A percentile compares a stretch with the other conserved stretches of the same genome.
Conservation (phyloP, 2,113 vertebrate species). For the Carassius carassius region DNA sequence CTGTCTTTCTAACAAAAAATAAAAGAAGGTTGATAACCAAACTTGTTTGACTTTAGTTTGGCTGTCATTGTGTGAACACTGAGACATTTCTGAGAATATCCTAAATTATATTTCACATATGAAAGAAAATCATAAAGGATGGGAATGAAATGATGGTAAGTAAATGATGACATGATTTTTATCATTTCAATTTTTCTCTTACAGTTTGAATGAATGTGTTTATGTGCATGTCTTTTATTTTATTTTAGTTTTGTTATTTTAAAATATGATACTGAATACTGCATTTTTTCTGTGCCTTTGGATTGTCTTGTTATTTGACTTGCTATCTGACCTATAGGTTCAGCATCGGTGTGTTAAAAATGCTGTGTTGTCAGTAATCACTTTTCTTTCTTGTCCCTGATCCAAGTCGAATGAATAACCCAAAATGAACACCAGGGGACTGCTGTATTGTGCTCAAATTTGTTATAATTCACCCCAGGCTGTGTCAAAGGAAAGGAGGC, state of each 20-base stretch:
- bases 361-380: neutral
- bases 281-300: neutral
- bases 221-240: neutral
- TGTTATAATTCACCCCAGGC: constrained; percentile 2
- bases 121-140: neutral
- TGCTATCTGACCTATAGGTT: neutral
- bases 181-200: too few species aligned
- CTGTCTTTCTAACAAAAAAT: too few species aligned
- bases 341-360: neutral
- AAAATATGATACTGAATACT: neutral
- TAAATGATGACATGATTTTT: neutral
- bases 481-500: constrained; percentile 34
- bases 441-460: constrained; percentile 7
- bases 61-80: neutral
- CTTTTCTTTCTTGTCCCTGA: neutral
- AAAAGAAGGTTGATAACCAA: too few species aligned
- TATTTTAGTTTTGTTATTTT: too few species aligned
- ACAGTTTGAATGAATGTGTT: neutral
- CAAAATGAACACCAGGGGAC: neutral
- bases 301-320: neutral
- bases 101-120: neutral
- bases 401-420: neutral
- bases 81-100: neutral
- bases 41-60: neutral
- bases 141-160: neutral